These are phyloP conservation scores for Cosmia pyralina DNA, from an alignment of 2,888 invertebrate genomes.

Conservation along the genomic window DNA sequence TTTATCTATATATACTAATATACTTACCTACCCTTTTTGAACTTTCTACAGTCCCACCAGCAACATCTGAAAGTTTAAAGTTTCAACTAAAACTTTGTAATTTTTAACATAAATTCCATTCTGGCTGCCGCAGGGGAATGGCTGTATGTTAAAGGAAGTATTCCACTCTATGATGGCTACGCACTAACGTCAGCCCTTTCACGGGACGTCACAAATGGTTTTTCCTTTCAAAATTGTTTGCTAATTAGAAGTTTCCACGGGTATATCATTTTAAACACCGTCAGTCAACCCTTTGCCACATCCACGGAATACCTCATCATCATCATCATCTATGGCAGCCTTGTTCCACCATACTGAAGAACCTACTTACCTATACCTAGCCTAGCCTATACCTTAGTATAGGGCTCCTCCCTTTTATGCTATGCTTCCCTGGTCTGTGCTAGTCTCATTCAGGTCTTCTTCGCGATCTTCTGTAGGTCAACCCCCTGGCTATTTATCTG, in stretches of 20 bases:
- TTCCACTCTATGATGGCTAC: background rate
- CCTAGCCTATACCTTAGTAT: too few species aligned
- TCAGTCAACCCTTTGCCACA: background rate
- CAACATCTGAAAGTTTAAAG: background rate
- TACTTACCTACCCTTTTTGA: background rate
- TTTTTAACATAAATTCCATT: constrained; percentile 1
- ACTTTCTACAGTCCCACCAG: background rate
- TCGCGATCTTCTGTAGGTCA: background rate
- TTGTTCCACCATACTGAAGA: background rate
- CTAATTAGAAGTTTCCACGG: background rate
- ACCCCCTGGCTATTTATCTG: background rate
- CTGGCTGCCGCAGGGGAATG: background rate
- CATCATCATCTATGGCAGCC: background rate
- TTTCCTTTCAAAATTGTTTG: background rate
- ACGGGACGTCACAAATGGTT: background rate
- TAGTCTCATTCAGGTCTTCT: background rate
- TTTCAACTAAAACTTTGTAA: background rate
- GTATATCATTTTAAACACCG: background rate
- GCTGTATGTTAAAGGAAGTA: background rate
- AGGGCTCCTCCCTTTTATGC: too few species aligned
- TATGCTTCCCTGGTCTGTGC: background rate
- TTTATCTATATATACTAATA: too few species aligned
- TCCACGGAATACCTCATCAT: background rate
- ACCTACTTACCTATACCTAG: too few species aligned
- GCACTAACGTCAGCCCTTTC: background rate